phyloP scores from a whole-genome alignment of 2,888 invertebrate genomes.

The Pimpla rufipes region DNA sequence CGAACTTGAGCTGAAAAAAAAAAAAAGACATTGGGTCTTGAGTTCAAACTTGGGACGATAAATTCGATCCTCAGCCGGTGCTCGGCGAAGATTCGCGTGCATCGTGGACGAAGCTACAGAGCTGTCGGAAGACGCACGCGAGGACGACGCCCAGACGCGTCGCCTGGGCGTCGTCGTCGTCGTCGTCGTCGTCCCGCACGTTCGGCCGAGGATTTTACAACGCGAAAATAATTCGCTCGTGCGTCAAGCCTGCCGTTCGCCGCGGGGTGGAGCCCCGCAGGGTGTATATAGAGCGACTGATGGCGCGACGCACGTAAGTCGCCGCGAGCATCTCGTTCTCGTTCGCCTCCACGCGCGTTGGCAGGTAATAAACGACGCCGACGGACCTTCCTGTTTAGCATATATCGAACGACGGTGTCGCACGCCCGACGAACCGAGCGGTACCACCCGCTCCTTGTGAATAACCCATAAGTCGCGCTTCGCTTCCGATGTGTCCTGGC shows the following conservation, averaged over 20 bases:
- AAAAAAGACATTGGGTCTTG: too few species aligned
- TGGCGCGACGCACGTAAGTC: constrained; percentile 20
- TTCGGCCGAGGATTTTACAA: neutral
- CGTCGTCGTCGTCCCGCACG: constrained; percentile 15
- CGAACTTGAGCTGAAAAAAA: too few species aligned
- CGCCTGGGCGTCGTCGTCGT: constrained; percentile 39
- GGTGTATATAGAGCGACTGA: constrained; percentile 4
- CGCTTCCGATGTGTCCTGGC: constrained; percentile 61
- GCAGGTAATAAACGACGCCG: constrained; percentile 76
- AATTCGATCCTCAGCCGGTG: neutral
- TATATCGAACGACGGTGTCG: constrained; percentile 76
- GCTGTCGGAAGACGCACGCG: constrained; percentile 28
- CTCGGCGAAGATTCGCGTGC: too few species aligned
- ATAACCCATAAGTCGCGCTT: constrained; percentile 83
- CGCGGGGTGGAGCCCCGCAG: neutral
- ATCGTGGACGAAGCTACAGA: constrained; percentile 13
- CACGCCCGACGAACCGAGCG: constrained; percentile 31
- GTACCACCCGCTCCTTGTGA: constrained; percentile 75
- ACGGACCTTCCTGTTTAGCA: constrained; percentile 79
- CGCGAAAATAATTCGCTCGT: constrained; percentile 3
- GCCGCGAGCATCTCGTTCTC: constrained; percentile 30
- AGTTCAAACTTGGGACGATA: too few species aligned
- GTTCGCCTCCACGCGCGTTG: neutral
- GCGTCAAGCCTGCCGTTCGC: neutral
- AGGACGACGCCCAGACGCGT: constrained; percentile 27